These are phyloP conservation scores for Odontesthes bonariensis DNA, from an alignment of 2,113 vertebrate genomes.

Conservation along the genomic window DNA sequence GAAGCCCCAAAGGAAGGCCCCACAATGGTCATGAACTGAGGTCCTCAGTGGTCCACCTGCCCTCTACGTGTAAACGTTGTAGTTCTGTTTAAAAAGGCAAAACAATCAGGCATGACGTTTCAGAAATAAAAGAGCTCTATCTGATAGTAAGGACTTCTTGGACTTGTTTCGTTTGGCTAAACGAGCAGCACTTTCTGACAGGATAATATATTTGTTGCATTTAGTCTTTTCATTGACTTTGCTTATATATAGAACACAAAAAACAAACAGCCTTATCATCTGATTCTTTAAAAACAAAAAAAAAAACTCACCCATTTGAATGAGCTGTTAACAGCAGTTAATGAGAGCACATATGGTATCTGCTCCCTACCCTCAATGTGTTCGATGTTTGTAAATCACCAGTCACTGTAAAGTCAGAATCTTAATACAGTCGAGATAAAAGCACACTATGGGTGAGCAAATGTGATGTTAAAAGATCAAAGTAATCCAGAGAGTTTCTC, in stretches of 20 bases:
- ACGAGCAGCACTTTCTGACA: background rate
- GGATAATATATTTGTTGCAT: background rate
- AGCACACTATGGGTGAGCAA: background rate
- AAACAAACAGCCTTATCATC: background rate
- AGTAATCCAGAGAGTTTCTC: background rate
- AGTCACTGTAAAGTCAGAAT: background rate
- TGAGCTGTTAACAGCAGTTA: conserved; percentile 12
- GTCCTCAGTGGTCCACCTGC: background rate
- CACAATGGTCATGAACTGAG: background rate
- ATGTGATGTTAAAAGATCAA: conserved; percentile 24
- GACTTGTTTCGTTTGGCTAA: background rate
- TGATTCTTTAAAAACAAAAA: background rate
- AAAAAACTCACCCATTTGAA: background rate
- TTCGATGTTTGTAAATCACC: conserved; percentile 4
- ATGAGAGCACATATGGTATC: background rate
- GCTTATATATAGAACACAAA: background rate
- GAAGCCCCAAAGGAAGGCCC: too few species aligned
- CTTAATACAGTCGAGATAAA: conserved; percentile 6
- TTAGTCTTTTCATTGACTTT: background rate
- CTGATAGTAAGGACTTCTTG: too few species aligned
- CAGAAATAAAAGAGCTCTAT: background rate
- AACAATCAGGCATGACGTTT: background rate
- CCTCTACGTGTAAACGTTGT: too few species aligned
- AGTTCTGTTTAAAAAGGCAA: too few species aligned
- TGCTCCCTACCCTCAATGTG: background rate